Conservation (phyloP, 1,140 invertebrate species). For the Ceratina australensis region DNA sequence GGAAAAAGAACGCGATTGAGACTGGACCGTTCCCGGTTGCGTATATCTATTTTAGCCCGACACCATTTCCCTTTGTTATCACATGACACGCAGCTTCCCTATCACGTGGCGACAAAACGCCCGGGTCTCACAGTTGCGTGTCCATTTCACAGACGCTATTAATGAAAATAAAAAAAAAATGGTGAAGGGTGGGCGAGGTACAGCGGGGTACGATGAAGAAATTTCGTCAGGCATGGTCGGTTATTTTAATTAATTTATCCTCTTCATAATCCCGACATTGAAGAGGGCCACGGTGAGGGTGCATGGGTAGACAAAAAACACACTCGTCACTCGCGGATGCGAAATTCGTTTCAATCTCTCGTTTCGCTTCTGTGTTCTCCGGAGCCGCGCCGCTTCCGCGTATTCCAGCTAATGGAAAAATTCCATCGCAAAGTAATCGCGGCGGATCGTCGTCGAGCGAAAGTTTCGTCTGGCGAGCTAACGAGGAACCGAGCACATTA, state of each 20-base stretch:
- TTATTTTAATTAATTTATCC: conserved; percentile 35
- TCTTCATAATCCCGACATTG: background rate
- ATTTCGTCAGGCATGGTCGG: conserved; percentile 11
- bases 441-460: conserved; percentile 34
- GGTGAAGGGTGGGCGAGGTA: too few relatives aligned
- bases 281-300: background rate
- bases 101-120: conserved; percentile 45
- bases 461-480: conserved; percentile 51
- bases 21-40: conserved; percentile 41
- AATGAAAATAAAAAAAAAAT: background rate
- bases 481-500: conserved; percentile 52
- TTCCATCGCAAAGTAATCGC: conserved; percentile 38
- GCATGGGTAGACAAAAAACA: background rate
- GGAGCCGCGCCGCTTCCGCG: background rate
- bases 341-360: conserved; percentile 24
- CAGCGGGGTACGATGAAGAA: background rate
- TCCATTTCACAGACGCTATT: conserved; percentile 34
- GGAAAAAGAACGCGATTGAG: conserved; percentile 47
- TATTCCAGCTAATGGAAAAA: conserved; percentile 45
- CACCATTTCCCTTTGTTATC: conserved; percentile 55
- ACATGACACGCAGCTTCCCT: conserved; percentile 26
- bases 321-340: background rate
- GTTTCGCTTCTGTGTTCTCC: conserved; percentile 1
- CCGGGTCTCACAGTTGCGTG: conserved; percentile 28
- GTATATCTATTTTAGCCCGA: conserved; percentile 42